These are phyloP conservation scores for Pristionchus maxplancki DNA, from an alignment of 2,888 invertebrate species.

Conservation along the genomic window DNA sequence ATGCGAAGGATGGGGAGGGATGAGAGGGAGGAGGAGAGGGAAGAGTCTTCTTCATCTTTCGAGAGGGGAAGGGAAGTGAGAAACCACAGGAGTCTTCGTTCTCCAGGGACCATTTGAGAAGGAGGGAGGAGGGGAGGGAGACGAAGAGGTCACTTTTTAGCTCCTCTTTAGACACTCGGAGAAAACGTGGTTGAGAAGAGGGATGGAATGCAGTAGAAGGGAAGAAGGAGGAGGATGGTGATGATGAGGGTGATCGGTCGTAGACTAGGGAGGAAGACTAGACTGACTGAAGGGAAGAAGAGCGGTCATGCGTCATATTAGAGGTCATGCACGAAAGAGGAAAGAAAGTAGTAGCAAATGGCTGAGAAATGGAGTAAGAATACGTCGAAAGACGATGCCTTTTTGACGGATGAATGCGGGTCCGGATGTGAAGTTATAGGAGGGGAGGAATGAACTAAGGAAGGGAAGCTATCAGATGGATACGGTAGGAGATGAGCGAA, in stretches of 20 bases:
- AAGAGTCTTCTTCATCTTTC: constrained; percentile 41
- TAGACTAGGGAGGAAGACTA: neutral
- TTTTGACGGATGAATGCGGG: constrained; percentile 30
- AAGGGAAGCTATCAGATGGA: neutral
- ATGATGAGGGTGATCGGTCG: neutral
- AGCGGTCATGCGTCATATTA: neutral
- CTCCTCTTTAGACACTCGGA: constrained; percentile 3
- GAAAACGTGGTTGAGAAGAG: constrained; percentile 11
- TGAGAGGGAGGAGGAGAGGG: neutral
- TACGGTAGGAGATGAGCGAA: neutral
- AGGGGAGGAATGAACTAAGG: neutral
- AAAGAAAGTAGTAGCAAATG: neutral
- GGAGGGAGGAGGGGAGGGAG: neutral
- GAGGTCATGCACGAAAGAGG: neutral
- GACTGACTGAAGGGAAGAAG: neutral
- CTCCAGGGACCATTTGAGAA: constrained; percentile 18
- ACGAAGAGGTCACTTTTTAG: constrained; percentile 37
- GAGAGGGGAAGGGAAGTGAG: constrained; percentile 42
- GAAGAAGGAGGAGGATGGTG: neutral
- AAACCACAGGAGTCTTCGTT: neutral
- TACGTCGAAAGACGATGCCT: neutral
- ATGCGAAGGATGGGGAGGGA: neutral
- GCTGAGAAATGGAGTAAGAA: constrained; percentile 9
- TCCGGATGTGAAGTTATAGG: constrained; percentile 41
- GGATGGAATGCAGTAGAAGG: neutral